Evolutionary conservation across 1,140 invertebrate genomes (phyloP), one percentile per base, ranked within the genome.

Genomic region (Himalopsyche phryganea): DNA sequence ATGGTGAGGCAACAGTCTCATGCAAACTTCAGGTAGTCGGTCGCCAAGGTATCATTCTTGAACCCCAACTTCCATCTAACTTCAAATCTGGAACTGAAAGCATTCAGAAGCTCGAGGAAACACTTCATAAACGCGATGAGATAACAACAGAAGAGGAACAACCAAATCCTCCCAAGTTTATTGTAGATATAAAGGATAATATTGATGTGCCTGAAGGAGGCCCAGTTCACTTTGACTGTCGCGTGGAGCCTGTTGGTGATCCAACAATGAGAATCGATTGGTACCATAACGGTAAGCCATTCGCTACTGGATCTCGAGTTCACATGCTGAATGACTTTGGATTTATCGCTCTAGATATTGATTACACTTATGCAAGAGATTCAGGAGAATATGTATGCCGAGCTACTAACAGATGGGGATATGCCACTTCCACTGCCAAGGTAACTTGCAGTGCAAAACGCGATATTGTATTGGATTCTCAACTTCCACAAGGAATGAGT

Each of bases 281-380:
- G 94, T 95, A 89, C 83, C 87, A 90, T 63, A 94, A 96, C 74
- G 93, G 93, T 13, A 82, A 85, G 65, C 91, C 92, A 20, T 88
- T 96, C 67, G 89, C 86, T 0, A 94, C 89, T 18, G 91, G 92
- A 11, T 93, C 91, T 10, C 80, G 94, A 58, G 90, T 96, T 2
- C 91, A 94, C 69, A 91, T 90, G 72, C 82, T 94, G 14, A 92
- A 95, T 71, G 94, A 97, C 66, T 95, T 95, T 72, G 92, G 92
- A n/a, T 94, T 92, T 52, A 89, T 94, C 64, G 88, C 90, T 1
- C 73, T 95, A 49, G 91, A 94, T 66, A 84, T 95, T 63, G 88
- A 93, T 52, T 94, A 93, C 66, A 85, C 89, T 0, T 93, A 93
- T 67, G 81, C 85, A 1, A 79, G 92, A 66, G 92, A 95, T 73